phyloP scores from a whole-genome alignment of 37 sponge, comb jelly and placozoan genomes.

The Bolinopsis microptera region DNA sequence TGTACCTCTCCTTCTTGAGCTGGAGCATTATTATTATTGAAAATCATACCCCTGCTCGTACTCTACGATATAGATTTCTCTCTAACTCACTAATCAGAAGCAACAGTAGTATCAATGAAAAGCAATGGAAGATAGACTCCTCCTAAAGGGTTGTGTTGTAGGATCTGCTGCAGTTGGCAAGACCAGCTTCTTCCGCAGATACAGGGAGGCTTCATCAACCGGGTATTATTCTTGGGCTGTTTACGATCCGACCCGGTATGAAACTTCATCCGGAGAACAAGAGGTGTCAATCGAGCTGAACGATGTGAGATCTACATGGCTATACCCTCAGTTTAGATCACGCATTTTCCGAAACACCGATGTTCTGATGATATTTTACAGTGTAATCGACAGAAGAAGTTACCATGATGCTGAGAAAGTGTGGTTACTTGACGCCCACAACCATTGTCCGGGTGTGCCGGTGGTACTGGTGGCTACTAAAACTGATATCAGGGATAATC shows the following conservation, averaged over 20 bases:
- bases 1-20: too few species aligned
- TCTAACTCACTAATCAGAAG: too few species aligned
- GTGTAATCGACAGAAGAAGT: not conserved
- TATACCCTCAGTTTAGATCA: not conserved
- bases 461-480: not conserved
- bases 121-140: too few species aligned
- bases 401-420: not conserved
- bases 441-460: not conserved
- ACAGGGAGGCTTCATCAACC: too few species aligned
- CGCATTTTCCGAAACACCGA: not conserved
- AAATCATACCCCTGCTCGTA: too few species aligned
- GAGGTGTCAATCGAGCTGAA: not conserved
- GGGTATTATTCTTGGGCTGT: too few species aligned
- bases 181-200: too few species aligned
- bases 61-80: too few species aligned
- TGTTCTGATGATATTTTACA: not conserved
- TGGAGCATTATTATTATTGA: too few species aligned
- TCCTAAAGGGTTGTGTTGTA: too few species aligned
- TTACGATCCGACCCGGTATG: not conserved
- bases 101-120: too few species aligned
- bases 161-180: too few species aligned
- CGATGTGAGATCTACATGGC: not conserved
- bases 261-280: not conserved
- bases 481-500: not conserved
- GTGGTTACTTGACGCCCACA: not conserved